These are phyloP conservation scores for Drosophila kambysellisi DNA, from an alignment of 2,888 invertebrate species.

Conservation along the genomic window DNA sequence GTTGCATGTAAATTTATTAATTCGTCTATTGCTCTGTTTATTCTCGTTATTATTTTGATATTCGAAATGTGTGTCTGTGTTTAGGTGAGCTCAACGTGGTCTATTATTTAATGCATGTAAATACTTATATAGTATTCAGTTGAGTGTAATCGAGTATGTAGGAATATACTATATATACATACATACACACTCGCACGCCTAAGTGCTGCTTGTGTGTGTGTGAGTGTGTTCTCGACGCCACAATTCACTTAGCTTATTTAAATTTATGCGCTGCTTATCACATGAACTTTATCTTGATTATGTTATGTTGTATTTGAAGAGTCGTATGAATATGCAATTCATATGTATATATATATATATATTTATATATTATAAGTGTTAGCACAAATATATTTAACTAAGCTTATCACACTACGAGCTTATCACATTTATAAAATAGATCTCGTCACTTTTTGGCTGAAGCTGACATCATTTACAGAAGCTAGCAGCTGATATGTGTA, in stretches of 20 bases:
- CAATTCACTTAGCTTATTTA: conserved; percentile 78
- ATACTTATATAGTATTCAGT: conserved; percentile 12
- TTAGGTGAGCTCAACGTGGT: conserved; percentile 53
- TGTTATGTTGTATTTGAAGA: conserved; percentile 55
- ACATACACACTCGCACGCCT: neutral
- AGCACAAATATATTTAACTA: neutral
- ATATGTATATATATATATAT: neutral
- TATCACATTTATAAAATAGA: conserved; percentile 12
- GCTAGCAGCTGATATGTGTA: neutral
- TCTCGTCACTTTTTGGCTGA: neutral
- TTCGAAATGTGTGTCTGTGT: conserved; percentile 28
- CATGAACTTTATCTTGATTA: conserved; percentile 79
- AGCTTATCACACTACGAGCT: conserved; percentile 15
- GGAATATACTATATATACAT: neutral
- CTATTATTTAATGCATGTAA: conserved; percentile 63
- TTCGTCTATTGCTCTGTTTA: conserved; percentile 1
- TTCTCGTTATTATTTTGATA: conserved; percentile 54
- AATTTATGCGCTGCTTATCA: conserved; percentile 79
- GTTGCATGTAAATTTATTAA: conserved; percentile 5
- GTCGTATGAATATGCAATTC: conserved; percentile 13
- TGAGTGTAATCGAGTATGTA: conserved; percentile 13
- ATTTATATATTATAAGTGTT: neutral
- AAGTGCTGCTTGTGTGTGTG: neutral
- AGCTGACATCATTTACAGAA: neutral
- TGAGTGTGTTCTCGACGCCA: conserved; percentile 43